Base-by-base conservation (phyloP, 2,888 invertebrate genomes). In the Odiellus spinosus region DNA sequence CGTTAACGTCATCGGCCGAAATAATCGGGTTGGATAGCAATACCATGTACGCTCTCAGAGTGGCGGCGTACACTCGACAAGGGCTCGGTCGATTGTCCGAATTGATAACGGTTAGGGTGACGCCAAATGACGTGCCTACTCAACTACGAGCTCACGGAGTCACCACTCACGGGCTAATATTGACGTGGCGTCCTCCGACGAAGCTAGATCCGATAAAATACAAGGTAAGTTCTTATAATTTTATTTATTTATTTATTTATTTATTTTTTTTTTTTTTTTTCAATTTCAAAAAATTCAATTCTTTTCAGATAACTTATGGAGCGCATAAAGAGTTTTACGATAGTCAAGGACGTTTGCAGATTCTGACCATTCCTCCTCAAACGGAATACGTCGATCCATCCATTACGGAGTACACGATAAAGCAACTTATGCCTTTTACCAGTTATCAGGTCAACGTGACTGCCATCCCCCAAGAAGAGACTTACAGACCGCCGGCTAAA, bases 251-350 rank as follows among this genome's bases (percentile, higher is more conserved):
- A 42, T 20, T 18, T 14, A 20, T n/a, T n/a, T n/a, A 14, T 14
- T 32, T 42, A n/a, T 2, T 4, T 42, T 14, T n/a, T 42, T 32
- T 2, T 21, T 3, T 35, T n/a, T n/a, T n/a, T n/a, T 35, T 35
- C 14, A 35, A n/a, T 2, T 3, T 14, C 14, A n/a, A 35, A 14
- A n/a, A 35, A 14, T 14, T n/a, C 20, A 17, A 38, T 38, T 4
- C 8, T n/a, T 17, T 12, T 15, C 43, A 56, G 52, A 57, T 62
- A 15, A 82, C 86, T 3, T 91, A 82, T 63, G 86, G 87, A 64
- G 87, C 90, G 1, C 77, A 86, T 59, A 91, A 91, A 67, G 86
- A 87, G 61, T 91, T 90, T 64, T 85, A 87, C 14, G 90, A 91
- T 66, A 87, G 87, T 1, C 82, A 88, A 62, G 88, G 88, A 40